Percentiles rank a stretch among this genome's conserved stretches.
phyloP scores from a whole-genome alignment of 2,888 invertebrate genomes.

The Stegophylla sp. region DNA sequence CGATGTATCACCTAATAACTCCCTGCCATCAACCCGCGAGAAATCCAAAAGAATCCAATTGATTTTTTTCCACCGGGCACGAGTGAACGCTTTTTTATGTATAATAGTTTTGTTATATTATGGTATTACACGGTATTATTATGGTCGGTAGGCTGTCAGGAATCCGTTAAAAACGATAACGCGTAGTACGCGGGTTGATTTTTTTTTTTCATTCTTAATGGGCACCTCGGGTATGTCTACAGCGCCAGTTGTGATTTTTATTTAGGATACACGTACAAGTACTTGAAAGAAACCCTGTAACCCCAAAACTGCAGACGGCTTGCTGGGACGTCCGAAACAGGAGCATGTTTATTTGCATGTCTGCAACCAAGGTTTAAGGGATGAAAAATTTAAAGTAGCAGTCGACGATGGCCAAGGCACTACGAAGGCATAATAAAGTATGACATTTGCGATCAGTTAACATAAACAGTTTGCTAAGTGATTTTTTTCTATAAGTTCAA shows the following conservation, averaged over 20 bases:
- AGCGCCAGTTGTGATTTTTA: not conserved
- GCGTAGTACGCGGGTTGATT: not conserved
- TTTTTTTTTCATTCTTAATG: not conserved
- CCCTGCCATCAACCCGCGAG: not conserved
- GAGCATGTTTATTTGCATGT: not conserved
- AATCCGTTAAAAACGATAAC: not conserved
- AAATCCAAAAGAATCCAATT: slow-evolving; percentile 1
- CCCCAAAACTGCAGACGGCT: not conserved
- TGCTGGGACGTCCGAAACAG: slow-evolving; percentile 3
- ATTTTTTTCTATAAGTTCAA: not conserved
- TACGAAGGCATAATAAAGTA: not conserved
- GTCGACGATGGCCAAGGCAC: not conserved
- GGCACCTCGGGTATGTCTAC: not conserved
- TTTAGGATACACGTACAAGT: not conserved
- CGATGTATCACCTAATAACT: not conserved
- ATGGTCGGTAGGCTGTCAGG: not conserved
- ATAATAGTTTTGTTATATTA: not conserved
- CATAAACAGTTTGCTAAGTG: slow-evolving; percentile 30
- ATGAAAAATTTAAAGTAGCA: not conserved
- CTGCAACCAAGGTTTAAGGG: not conserved
- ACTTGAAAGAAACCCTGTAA: slow-evolving; percentile 9
- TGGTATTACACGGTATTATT: too few relatives aligned
- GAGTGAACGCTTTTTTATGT: not conserved
- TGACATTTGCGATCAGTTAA: slow-evolving; percentile 16
- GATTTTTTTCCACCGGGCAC: not conserved